phyloP scores from a whole-genome alignment of 92 coral and sea anemone species.

The Scolanthus callimorphus region DNA sequence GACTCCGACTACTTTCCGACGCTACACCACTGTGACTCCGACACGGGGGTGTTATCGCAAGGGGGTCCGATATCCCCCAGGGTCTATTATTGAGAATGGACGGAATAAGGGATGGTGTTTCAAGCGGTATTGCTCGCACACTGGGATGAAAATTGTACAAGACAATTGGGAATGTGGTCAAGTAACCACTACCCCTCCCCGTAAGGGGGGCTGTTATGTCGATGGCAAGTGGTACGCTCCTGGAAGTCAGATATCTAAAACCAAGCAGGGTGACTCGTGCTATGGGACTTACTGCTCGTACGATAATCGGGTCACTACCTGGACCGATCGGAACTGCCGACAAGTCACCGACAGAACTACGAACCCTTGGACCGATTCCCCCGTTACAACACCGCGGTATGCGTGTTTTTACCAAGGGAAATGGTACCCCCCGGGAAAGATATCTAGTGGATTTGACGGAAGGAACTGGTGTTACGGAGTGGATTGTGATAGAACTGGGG shows the following conservation, averaged over 20 bases:
- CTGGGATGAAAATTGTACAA: slow-evolving; percentile 22
- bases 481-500: not conserved
- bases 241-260: slow-evolving; percentile 12
- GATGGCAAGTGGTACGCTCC: slow-evolving; percentile 53
- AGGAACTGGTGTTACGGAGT: not conserved
- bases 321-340: slow-evolving; percentile 51
- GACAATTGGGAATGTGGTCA: slow-evolving; percentile 25
- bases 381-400: not conserved
- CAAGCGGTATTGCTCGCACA: slow-evolving; percentile 25
- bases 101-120: slow-evolving; percentile 34
- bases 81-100: slow-evolving; percentile 8
- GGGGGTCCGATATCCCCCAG: not conserved
- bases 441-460: not conserved
- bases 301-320: not conserved
- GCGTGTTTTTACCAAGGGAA: slow-evolving; percentile 35
- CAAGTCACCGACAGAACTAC: slow-evolving; percentile 10
- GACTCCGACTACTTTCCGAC: slow-evolving; percentile 4
- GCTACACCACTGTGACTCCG: no score
- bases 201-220: not conserved
- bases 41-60: not conserved
- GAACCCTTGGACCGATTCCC: not conserved
- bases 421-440: slow-evolving; percentile 22
- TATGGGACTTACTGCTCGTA: slow-evolving; percentile 3
- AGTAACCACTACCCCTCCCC: not conserved
- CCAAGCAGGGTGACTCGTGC: not conserved